These are phyloP conservation scores for Oikopleura vanhoeffeni DNA, from an alignment of 23 tunicate genomes.

Conservation along the genomic window DNA sequence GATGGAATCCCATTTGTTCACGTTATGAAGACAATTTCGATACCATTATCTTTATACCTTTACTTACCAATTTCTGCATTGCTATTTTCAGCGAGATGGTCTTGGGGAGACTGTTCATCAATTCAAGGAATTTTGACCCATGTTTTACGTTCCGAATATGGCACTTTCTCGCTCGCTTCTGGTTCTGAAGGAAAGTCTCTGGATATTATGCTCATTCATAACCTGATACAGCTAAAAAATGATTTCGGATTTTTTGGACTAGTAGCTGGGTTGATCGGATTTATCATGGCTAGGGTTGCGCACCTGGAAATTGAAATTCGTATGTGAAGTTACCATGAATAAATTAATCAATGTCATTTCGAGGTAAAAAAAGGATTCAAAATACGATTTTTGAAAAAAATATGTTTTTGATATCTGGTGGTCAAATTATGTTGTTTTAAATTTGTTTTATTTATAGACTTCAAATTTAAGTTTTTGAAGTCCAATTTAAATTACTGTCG, in stretches of 20 bases:
- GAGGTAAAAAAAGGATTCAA: no score
- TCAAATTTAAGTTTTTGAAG: no score
- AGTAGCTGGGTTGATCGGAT: background rate
- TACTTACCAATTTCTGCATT: background rate
- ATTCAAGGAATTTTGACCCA: background rate
- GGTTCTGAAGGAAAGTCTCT: background rate
- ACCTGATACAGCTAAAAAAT: background rate
- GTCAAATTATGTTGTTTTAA: no score
- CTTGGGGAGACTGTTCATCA: background rate
- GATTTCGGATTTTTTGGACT: background rate
- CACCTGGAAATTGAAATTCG: no score
- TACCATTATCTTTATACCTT: background rate
- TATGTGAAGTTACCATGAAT: no score
- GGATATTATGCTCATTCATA: background rate
- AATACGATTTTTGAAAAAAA: no score
- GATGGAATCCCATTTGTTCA: background rate
- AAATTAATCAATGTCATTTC: no score
- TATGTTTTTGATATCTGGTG: no score
- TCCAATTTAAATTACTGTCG: no score
- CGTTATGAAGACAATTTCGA: background rate
- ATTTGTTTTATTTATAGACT: no score
- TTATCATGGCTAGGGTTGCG: background rate
- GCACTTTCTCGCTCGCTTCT: conserved; percentile 1
- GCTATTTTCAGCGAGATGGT: background rate
- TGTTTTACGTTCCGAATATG: conserved; percentile 9